Percentiles rank a stretch among this genome's conserved stretches.
These are phyloP conservation scores for Zygothrica quintamaculata DNA, from an alignment of 2,888 invertebrate genomes.

Conservation along the genomic window DNA sequence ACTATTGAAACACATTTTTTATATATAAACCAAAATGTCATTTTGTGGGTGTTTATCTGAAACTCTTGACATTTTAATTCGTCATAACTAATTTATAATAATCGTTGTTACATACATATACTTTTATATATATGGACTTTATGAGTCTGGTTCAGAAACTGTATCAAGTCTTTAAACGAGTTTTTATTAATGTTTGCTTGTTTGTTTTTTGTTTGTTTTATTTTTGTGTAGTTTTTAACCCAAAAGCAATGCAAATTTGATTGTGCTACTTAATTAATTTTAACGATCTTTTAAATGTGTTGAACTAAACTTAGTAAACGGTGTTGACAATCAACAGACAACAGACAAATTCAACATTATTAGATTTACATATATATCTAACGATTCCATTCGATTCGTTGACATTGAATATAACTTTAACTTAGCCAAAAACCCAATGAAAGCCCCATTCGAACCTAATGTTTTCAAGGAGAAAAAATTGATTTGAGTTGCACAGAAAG, in stretches of 20 bases:
- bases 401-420: slow-evolving; percentile 40
- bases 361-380: neutral
- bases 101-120: slow-evolving; percentile 33
- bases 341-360: neutral
- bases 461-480: too few species aligned
- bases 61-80: slow-evolving; percentile 52
- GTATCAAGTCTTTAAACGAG: slow-evolving; percentile 37
- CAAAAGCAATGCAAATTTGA: slow-evolving; percentile 47
- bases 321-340: slow-evolving; percentile 28
- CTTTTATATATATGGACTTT: slow-evolving; percentile 22
- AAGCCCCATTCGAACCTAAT: neutral
- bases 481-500: too few species aligned
- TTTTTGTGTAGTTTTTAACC: slow-evolving; percentile 9
- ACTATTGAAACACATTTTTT: slow-evolving; percentile 50
- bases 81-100: slow-evolving; percentile 54
- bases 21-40: slow-evolving; percentile 39
- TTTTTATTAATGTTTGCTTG: slow-evolving; percentile 15
- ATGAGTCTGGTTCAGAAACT: slow-evolving; percentile 46
- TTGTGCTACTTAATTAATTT: slow-evolving; percentile 64
- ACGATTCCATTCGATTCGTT: slow-evolving; percentile 20
- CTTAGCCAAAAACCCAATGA: slow-evolving; percentile 17
- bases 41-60: slow-evolving; percentile 54
- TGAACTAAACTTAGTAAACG: slow-evolving; percentile 28
- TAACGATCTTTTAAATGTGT: slow-evolving; percentile 46
- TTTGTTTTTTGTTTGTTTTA: neutral